phyloP scores from a whole-genome alignment of 2,113 vertebrate genomes.

The Paraplagusia blochii region DNA sequence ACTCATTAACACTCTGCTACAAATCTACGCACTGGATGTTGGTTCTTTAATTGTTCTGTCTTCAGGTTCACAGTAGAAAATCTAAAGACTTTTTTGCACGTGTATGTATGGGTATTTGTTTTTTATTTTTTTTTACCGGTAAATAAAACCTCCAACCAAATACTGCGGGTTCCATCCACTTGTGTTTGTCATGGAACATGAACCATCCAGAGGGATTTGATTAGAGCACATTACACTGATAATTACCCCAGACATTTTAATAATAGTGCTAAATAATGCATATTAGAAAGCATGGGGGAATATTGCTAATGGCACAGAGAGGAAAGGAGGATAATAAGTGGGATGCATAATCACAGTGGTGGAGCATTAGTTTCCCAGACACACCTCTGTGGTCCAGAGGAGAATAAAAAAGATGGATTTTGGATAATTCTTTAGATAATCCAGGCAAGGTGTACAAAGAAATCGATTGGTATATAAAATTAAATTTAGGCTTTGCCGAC shows the following conservation, averaged over 20 bases:
- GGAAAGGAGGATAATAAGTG: slow-evolving; percentile 11
- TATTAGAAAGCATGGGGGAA: slow-evolving; percentile 25
- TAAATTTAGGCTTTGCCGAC: too few relatives aligned
- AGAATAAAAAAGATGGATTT: too few relatives aligned
- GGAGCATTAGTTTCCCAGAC: neutral
- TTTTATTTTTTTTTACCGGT: slow-evolving; percentile 13
- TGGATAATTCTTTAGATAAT: too few relatives aligned
- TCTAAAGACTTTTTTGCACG: neutral
- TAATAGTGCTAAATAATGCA: slow-evolving; percentile 45
- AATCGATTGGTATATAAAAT: too few relatives aligned
- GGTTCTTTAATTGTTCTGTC: neutral
- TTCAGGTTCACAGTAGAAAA: slow-evolving; percentile 1
- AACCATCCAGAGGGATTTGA: slow-evolving; percentile 47
- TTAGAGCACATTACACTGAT: slow-evolving; percentile 41
- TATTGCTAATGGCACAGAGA: slow-evolving; percentile 15
- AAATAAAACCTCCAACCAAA: slow-evolving; percentile 18
- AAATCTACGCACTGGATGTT: neutral
- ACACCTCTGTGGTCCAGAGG: neutral
- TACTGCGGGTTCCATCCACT: slow-evolving; percentile 12
- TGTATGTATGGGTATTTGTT: slow-evolving; percentile 10
- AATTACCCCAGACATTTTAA: slow-evolving; percentile 53
- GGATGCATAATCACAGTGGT: slow-evolving; percentile 3
- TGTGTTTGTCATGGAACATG: slow-evolving; percentile 31
- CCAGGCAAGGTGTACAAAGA: too few relatives aligned
- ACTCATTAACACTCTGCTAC: slow-evolving; percentile 36